phyloP scores from a whole-genome alignment of 1,140 invertebrate species.

The Drosophila subpulchrella region DNA sequence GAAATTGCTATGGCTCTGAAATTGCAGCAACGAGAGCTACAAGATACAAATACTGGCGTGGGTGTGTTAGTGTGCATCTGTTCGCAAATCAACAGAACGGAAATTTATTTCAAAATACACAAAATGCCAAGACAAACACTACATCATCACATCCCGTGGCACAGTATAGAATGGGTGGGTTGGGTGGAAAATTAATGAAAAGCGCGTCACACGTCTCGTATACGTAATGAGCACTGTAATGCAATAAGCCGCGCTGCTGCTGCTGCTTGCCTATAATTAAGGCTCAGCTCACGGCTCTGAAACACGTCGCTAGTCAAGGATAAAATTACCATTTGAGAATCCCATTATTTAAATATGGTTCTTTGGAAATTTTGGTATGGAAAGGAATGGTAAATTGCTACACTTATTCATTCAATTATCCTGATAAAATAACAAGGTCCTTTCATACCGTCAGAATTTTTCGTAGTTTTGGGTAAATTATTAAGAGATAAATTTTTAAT shows the following conservation, averaged over 20 bases:
- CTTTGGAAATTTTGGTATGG: not conserved
- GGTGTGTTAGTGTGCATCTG: slow-evolving; percentile 9
- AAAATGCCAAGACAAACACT: slow-evolving; percentile 60
- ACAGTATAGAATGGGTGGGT: not conserved
- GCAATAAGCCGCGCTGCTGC: slow-evolving; percentile 19
- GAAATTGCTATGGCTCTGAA: slow-evolving; percentile 56
- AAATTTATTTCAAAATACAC: slow-evolving; percentile 80
- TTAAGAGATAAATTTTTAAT: not conserved
- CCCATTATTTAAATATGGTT: slow-evolving; percentile 1
- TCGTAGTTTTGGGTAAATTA: slow-evolving; percentile 17
- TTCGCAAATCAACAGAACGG: slow-evolving; percentile 73
- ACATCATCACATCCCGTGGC: slow-evolving; percentile 14
- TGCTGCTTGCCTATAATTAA: slow-evolving; percentile 20
- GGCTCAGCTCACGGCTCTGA: not conserved
- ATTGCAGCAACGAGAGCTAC: slow-evolving; percentile 58
- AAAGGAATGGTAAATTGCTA: not conserved
- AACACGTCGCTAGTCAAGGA: slow-evolving; percentile 14
- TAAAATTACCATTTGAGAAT: slow-evolving; percentile 17
- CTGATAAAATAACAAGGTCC: slow-evolving; percentile 6
- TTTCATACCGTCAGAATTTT: not conserved
- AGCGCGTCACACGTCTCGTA: slow-evolving; percentile 29
- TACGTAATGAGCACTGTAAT: slow-evolving; percentile 44
- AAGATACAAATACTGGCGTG: slow-evolving; percentile 28
- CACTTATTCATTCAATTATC: slow-evolving; percentile 3
- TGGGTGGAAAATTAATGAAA: slow-evolving; percentile 36